Conservation (phyloP, 2,888 invertebrate genomes). For the Drosophila austrosaltans region DNA sequence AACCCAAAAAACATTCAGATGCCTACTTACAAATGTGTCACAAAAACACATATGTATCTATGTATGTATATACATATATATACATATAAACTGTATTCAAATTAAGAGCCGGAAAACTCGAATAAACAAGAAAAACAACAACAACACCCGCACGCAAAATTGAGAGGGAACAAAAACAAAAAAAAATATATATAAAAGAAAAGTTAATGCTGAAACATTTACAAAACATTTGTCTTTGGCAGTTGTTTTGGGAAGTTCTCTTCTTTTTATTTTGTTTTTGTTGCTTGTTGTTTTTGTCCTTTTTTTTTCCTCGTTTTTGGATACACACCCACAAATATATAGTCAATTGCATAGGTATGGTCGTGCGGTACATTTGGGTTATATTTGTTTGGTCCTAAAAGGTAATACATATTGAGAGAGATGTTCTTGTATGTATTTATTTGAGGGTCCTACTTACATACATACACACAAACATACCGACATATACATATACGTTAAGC, state of each 20-base stretch:
- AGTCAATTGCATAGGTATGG: conserved; percentile 15
- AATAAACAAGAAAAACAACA: conserved; percentile 29
- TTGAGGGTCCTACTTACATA: conserved; percentile 11
- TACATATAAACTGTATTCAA: conserved; percentile 7
- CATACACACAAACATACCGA: no score
- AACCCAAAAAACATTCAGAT: not conserved
- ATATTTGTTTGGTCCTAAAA: conserved; percentile 15
- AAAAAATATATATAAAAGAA: conserved; percentile 32
- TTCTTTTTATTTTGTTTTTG: not conserved
- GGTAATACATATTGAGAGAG: conserved; percentile 19
- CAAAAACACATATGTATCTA: conserved; percentile 12
- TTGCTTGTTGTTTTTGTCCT: not conserved
- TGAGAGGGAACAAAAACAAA: conserved; percentile 17
- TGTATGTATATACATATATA: conserved; percentile 22
- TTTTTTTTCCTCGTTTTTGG: not conserved
- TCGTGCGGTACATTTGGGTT: conserved; percentile 8
- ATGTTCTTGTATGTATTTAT: not conserved
- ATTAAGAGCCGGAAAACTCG: conserved; percentile 13
- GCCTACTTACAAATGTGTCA: conserved; percentile 6
- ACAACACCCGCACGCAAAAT: conserved; percentile 20
- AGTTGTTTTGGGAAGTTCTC: conserved; percentile 41
- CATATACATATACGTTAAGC: not conserved
- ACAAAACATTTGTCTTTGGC: conserved; percentile 48
- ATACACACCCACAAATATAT: conserved; percentile 1
- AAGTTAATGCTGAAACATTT: conserved; percentile 53